These are phyloP conservation scores for Nipponia nippon DNA, from an alignment of 2,113 vertebrate species.

Conservation along the genomic window DNA sequence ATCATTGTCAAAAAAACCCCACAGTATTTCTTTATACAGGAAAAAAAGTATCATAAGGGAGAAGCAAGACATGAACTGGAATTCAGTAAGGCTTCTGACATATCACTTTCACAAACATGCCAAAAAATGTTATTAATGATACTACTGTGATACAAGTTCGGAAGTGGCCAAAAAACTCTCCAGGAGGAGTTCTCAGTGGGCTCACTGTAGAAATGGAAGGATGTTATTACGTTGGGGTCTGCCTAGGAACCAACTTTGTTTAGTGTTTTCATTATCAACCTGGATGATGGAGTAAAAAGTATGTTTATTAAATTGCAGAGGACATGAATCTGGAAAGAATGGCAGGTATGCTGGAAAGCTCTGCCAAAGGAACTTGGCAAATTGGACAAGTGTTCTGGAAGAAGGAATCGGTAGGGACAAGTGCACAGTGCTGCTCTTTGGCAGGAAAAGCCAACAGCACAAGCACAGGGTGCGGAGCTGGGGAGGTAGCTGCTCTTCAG, in stretches of 20 bases:
- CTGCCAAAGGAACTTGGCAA: constrained; percentile 27
- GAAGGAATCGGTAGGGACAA: not conserved
- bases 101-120: not conserved
- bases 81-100: not conserved
- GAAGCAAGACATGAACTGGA: not conserved
- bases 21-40: not conserved
- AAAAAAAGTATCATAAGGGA: not conserved
- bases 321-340: constrained; percentile 27
- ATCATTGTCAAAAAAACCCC: not conserved
- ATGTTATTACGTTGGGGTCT: not conserved
- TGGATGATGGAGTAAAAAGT: not conserved
- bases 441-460: not conserved
- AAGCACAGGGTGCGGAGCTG: not conserved
- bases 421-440: not conserved
- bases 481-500: not conserved
- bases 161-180: not conserved
- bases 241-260: not conserved
- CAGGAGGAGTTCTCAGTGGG: not conserved
- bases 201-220: not conserved
- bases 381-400: not conserved
- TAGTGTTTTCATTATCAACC: not conserved
- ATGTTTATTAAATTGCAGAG: not conserved
- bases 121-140: not conserved
- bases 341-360: constrained; percentile 9
- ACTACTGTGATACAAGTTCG: not conserved